Base-by-base conservation (phyloP, 1,140 invertebrate genomes). In the Ceratina calcarata region DNA sequence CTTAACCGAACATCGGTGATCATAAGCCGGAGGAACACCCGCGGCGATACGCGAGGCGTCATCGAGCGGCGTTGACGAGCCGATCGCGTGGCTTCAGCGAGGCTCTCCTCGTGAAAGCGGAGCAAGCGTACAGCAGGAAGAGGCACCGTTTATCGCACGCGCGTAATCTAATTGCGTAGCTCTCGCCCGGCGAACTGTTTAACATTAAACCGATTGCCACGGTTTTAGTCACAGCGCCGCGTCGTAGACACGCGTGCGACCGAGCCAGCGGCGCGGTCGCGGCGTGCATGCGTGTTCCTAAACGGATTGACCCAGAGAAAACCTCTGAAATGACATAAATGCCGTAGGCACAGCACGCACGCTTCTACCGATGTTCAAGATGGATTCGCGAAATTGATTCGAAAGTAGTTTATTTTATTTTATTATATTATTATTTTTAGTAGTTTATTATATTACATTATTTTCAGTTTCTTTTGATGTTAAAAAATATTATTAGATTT, bases 241-340 rank as follows among this genome's bases (percentile, higher is more conserved):
- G 37, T 3, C 37, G 37, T 6, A 45, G 37, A 45, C 37, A 10
- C 37, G 37, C 27, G 27, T 32, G 27, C 4, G 27, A 32, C 27
- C 27, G 27, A 32, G 27, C 0, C 76, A 18, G 37, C 13, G 45
- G 4, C n/a, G n/a, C n/a, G n/a, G n/a, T n/a, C n/a, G n/a, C 45
- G 22, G 22, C 78, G 78, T 61, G 78, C 78, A 74, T 75, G 67
- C 66, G 51, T 49, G 86, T 80, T 89, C 88, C 88, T 90, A 93
- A 92, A 92, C 88, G 92, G 91, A 93, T 93, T 93, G 92, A 93
- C 92, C 92, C 85, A 88, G 90, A 89, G 91, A 92, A 92, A 92
- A 92, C 91, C 92, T 91, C 89, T 92, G 88, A 92, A 93, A 92
- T 91, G 91, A 91, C 92, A 91, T 89, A 91, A 93, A 93, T 92